Evolutionary conservation across 2,113 vertebrate species (phyloP).

Genomic region (Pedetes capensis): DNA sequence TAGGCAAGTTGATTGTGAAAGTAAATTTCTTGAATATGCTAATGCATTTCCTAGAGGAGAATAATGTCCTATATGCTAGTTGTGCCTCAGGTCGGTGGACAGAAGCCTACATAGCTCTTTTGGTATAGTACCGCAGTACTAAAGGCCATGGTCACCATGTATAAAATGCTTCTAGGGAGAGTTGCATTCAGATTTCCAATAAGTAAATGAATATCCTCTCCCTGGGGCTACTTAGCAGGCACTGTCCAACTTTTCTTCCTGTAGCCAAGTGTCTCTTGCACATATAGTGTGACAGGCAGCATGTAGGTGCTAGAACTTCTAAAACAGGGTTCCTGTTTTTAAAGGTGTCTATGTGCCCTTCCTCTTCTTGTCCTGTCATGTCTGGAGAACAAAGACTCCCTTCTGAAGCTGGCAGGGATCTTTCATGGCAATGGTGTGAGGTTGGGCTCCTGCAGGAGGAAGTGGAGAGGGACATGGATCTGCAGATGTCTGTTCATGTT

Average conservation of each 20-base stretch:
- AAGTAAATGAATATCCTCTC: neutral
- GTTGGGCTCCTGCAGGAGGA: neutral
- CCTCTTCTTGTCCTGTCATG: fast-evolving
- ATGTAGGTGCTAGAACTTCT: neutral
- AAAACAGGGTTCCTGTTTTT: neutral
- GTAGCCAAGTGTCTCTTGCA: neutral
- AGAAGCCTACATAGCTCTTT: neutral
- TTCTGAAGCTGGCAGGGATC: neutral
- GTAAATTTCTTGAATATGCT: neutral
- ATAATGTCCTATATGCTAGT: neutral
- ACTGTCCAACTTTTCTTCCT: neutral
- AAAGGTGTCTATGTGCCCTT: neutral
- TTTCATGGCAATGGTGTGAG: too few species aligned
- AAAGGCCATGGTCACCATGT: neutral
- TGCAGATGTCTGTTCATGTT: neutral
- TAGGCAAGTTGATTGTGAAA: neutral
- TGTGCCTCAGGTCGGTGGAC: neutral
- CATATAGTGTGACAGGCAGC: neutral
- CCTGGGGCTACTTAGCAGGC: neutral
- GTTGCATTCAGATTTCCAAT: neutral
- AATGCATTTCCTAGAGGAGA: neutral
- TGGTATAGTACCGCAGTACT: fast-evolving
- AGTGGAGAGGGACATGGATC: neutral
- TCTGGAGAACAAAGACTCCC: neutral
- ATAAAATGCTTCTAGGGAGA: neutral